phyloP scores from a whole-genome alignment of 2,888 invertebrate species.

The Andrena camellia region DNA sequence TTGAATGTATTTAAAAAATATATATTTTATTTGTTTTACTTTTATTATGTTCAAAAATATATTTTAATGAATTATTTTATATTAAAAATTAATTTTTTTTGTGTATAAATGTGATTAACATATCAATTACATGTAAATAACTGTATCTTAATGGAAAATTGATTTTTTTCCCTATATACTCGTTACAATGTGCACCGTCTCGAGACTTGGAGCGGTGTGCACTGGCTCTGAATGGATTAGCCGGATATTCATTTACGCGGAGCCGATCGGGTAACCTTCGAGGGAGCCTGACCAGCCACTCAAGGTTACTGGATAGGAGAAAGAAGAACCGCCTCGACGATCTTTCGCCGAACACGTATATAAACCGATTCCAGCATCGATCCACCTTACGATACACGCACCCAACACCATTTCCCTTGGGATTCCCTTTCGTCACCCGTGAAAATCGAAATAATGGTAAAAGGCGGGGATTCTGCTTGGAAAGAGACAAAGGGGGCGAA shows the following conservation, averaged over 20 bases:
- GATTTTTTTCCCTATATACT: too few species aligned
- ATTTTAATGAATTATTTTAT: too few species aligned
- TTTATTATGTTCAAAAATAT: too few species aligned
- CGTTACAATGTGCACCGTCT: too few species aligned
- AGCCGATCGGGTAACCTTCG: slow-evolving; percentile 61
- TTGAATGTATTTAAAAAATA: too few species aligned
- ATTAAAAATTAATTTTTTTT: too few species aligned
- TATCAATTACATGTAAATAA: too few species aligned
- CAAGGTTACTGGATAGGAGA: slow-evolving; percentile 59
- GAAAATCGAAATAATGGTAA: slow-evolving; percentile 9
- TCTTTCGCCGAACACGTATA: slow-evolving; percentile 17
- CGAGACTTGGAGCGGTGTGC: slow-evolving; percentile 27
- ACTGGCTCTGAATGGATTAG: slow-evolving; percentile 60
- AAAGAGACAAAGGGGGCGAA: neutral
- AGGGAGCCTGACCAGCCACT: slow-evolving; percentile 49
- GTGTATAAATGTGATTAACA: too few species aligned
- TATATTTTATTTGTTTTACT: too few species aligned
- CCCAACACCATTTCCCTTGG: neutral
- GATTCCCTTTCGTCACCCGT: slow-evolving; percentile 1
- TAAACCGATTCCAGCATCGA: slow-evolving; percentile 38
- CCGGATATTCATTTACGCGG: slow-evolving; percentile 63
- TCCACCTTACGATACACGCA: slow-evolving; percentile 27
- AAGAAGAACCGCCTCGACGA: slow-evolving; percentile 37
- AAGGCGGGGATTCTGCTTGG: neutral
- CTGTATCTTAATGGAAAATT: too few species aligned